A percentile compares a stretch with the other conserved stretches of the same genome.
Evolutionary conservation across 2,888 invertebrate species (phyloP).

Genomic region (Apamea anceps): DNA sequence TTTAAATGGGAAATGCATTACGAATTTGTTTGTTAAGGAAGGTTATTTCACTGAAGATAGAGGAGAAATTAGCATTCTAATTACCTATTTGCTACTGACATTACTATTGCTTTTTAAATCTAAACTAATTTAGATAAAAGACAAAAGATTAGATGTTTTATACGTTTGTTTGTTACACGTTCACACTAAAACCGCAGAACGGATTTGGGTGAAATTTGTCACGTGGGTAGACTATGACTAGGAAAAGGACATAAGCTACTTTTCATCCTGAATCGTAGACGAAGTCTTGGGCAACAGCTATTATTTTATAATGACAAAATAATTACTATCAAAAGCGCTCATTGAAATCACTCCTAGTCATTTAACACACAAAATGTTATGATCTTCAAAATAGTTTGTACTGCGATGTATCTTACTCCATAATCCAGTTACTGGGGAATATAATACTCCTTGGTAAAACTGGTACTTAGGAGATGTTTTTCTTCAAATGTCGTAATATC

Average conservation of each 20-base stretch:
- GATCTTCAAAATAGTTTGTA: not conserved
- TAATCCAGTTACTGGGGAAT: not conserved
- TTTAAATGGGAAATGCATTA: slow-evolving; percentile 33
- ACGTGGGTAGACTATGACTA: not conserved
- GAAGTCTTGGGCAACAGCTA: not conserved
- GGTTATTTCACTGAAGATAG: not conserved
- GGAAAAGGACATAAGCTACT: not conserved
- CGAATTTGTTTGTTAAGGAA: not conserved
- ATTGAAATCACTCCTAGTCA: not conserved
- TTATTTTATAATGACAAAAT: not conserved
- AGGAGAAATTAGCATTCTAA: not conserved
- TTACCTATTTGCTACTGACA: not conserved
- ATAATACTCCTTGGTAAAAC: not conserved
- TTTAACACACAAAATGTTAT: not conserved
- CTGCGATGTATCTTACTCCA: not conserved
- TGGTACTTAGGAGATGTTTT: too few species aligned
- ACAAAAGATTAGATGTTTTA: not conserved
- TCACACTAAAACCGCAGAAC: not conserved
- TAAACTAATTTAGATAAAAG: not conserved
- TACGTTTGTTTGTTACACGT: not conserved
- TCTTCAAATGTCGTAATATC: not conserved
- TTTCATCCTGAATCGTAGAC: not conserved
- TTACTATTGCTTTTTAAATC: not conserved
- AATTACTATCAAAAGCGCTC: not conserved
- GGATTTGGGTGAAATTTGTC: not conserved